phyloP scores from a whole-genome alignment of 2,113 vertebrate species.

The Zosterops lateralis region DNA sequence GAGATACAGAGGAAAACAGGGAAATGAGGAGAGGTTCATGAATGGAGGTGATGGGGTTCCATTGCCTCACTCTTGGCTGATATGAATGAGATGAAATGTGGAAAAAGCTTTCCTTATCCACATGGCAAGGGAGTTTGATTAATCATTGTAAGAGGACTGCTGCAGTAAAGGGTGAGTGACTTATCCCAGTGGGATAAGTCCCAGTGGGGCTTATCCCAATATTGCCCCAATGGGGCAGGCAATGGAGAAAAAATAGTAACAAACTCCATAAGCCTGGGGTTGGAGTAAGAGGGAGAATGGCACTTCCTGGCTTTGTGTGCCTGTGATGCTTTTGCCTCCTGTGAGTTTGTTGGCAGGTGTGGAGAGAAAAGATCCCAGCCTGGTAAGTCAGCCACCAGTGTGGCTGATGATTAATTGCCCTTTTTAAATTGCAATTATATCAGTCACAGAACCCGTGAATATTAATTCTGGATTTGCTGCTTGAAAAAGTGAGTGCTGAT shows the following conservation, averaged over 20 bases:
- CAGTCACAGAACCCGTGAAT: conserved; percentile 74
- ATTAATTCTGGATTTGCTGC: conserved; percentile 76
- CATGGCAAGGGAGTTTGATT: rapidly evolving
- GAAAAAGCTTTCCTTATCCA: neutral
- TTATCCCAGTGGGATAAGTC: neutral
- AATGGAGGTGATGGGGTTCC: neutral
- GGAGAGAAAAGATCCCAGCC: conserved; percentile 43
- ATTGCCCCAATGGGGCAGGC: too few relatives aligned
- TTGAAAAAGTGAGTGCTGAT: conserved; percentile 71
- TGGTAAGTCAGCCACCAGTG: conserved; percentile 51
- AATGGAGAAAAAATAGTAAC: neutral
- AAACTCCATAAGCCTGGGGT: neutral
- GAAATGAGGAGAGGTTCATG: rapidly evolving
- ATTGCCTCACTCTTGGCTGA: neutral
- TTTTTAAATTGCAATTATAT: conserved; percentile 83
- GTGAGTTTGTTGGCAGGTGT: conserved; percentile 29
- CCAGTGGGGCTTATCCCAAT: too few relatives aligned
- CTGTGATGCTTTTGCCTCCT: neutral
- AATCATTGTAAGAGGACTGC: neutral
- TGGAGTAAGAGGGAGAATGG: neutral
- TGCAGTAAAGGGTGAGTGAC: neutral
- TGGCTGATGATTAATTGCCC: conserved; percentile 78
- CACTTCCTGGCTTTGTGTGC: neutral
- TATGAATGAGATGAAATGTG: neutral
- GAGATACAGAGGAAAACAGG: neutral